Conservation (phyloP, 2,797 vertebrate genomes). For the Cichlasoma orientale region DNA sequence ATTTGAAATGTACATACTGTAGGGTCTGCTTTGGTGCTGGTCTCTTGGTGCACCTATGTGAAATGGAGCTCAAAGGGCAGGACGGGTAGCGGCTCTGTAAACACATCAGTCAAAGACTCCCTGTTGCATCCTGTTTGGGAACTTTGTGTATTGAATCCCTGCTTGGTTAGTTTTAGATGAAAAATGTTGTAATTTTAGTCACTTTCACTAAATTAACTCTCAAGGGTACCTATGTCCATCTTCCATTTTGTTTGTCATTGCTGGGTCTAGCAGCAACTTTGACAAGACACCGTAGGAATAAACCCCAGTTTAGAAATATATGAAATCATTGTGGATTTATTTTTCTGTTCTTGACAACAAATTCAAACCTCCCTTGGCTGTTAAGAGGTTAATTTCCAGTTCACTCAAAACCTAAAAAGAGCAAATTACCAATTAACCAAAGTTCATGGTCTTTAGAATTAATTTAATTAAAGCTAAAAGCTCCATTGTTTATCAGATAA, state of each 20-base stretch:
- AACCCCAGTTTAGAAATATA: neutral
- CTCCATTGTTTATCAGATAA: slow-evolving; percentile 39
- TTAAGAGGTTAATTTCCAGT: slow-evolving; percentile 50
- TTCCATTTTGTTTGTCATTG: neutral
- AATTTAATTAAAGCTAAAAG: slow-evolving; percentile 48
- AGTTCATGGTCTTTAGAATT: slow-evolving; percentile 37
- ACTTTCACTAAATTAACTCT: neutral
- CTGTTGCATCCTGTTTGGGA: too few species aligned
- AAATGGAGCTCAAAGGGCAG: too few species aligned
- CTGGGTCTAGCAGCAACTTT: neutral
- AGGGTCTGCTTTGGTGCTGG: neutral
- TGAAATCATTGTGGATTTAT: neutral
- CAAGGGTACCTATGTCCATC: neutral
- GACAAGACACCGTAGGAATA: neutral
- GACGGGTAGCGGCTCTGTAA: accelerated
- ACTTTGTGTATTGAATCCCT: neutral
- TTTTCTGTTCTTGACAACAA: neutral
- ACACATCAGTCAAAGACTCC: neutral
- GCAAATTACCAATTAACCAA: slow-evolving; percentile 50
- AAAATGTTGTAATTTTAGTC: neutral
- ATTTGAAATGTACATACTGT: neutral
- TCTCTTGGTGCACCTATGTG: too few species aligned
- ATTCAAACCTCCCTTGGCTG: slow-evolving; percentile 1
- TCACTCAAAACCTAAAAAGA: slow-evolving; percentile 27
- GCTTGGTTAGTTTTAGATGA: neutral